Conservation (phyloP, 2,113 vertebrate species). For the Columbina picui region DNA sequence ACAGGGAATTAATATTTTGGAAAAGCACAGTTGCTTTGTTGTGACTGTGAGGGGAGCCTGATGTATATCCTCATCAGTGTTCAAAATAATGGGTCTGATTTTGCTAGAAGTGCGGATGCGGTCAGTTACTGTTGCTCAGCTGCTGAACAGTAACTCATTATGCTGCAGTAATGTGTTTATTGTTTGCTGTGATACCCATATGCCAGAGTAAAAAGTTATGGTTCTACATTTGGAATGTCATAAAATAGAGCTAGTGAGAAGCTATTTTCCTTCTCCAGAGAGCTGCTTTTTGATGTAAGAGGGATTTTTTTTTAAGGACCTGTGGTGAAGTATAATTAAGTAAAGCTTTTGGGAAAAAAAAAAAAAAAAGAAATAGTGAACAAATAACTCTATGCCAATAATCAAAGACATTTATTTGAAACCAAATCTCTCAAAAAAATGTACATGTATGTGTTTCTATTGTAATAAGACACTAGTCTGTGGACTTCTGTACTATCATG, state of each 20-base stretch:
- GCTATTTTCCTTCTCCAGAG: slow-evolving; percentile 5
- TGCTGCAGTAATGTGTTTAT: background rate
- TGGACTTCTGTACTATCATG: background rate
- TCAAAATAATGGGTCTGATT: background rate
- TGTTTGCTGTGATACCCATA: background rate
- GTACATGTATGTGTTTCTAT: background rate
- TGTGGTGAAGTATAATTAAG: background rate
- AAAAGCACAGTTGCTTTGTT: background rate
- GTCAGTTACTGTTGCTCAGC: slow-evolving; percentile 15
- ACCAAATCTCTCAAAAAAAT: background rate
- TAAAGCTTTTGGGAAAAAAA: background rate
- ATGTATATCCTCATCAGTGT: background rate
- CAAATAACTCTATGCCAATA: background rate
- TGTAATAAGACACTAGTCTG: background rate
- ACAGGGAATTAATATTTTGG: background rate
- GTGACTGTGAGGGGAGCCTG: background rate
- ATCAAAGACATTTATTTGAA: slow-evolving; percentile 1
- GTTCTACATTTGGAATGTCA: background rate
- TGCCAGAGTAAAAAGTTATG: background rate
- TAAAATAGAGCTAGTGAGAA: slow-evolving; percentile 22
- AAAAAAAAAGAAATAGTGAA: background rate
- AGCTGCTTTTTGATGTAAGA: background rate
- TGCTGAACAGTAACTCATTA: slow-evolving; percentile 11
- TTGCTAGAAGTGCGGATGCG: background rate
- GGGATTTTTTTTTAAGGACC: background rate